Evolutionary conservation across 2,888 invertebrate genomes (phyloP), one percentile per base, ranked within the genome.

Genomic region (Aradus depressus): DNA sequence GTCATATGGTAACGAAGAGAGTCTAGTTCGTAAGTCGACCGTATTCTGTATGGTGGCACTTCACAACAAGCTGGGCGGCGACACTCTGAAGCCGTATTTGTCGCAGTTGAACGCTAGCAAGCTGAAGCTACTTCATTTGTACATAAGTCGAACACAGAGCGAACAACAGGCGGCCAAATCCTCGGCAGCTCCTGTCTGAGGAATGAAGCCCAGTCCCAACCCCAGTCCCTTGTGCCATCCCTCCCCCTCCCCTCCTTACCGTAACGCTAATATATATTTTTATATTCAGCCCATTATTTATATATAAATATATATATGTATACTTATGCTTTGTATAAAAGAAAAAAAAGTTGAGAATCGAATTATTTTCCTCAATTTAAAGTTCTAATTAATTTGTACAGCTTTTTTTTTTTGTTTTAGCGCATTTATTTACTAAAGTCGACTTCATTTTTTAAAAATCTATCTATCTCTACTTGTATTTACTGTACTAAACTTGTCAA

Each of bases 41-140:
- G 92, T 96, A 16, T 95, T 97, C 72, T 95, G 95, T 65, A 90
- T 97, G 81, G 96, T 97, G 3, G 88, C 91, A 41, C 78, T 96
- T 62, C 89, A 96, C 64, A 78, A 85, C 65, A 82, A 83, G 34
- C 81, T 92, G 6, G 95, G 95, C 1, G 90, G 92, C 65, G 86
- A 85, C 22, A 74, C 79, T 32, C 76, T 95, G 67, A 75, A 79
- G 63, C 88, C 89, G 3, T 86, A 89, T 65, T 76, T 95, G 53
- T 75, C 76, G 35, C 77, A 79, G 38, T 74, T 97, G 49, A 84
- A 84, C 62, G 86, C 89, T 61, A 91, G 91, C 72, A 96, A 96
- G 74, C 77, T 85, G 64, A 84, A 91, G 59, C 74, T 92, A 51
- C 70, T 92, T 56, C 82, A 88, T 62, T 72, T 86, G 55, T 86